A percentile compares a stretch with the other conserved stretches of the same genome.
Conservation (phyloP, 1,140 invertebrate genomes). For the Metopolophium dirhodum region DNA sequence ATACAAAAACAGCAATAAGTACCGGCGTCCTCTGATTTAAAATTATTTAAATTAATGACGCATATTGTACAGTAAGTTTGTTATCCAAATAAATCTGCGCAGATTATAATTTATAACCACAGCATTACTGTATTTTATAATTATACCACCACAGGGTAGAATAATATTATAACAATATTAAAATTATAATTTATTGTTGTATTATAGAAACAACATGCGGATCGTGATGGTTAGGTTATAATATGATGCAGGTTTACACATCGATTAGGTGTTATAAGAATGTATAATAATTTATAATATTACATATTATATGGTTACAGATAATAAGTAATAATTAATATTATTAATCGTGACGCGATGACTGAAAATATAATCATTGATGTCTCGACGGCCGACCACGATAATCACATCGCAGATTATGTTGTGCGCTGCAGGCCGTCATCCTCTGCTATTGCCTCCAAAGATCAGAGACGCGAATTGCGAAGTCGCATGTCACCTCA, state of each 20-base stretch:
- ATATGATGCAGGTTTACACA: background rate
- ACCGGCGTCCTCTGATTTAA: background rate
- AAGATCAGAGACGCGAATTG: background rate
- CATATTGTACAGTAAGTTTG: background rate
- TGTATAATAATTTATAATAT: background rate
- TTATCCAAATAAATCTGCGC: background rate
- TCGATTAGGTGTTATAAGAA: background rate
- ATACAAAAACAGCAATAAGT: background rate
- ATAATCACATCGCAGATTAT: background rate
- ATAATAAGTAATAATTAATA: background rate
- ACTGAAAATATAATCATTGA: background rate
- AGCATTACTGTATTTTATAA: background rate
- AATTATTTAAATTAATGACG: background rate
- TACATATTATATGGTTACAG: background rate
- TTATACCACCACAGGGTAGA: background rate
- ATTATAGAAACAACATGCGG: background rate
- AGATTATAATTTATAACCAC: background rate
- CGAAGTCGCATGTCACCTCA: background rate
- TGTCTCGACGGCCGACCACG: background rate
- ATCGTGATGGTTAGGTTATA: background rate
- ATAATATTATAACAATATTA: background rate
- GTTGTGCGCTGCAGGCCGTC: too few relatives aligned
- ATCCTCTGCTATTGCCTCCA: background rate
- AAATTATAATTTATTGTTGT: background rate
- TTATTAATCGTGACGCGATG: background rate